phyloP scores from a whole-genome alignment of 1,140 invertebrate genomes.

The Calephelis virginiensis region DNA sequence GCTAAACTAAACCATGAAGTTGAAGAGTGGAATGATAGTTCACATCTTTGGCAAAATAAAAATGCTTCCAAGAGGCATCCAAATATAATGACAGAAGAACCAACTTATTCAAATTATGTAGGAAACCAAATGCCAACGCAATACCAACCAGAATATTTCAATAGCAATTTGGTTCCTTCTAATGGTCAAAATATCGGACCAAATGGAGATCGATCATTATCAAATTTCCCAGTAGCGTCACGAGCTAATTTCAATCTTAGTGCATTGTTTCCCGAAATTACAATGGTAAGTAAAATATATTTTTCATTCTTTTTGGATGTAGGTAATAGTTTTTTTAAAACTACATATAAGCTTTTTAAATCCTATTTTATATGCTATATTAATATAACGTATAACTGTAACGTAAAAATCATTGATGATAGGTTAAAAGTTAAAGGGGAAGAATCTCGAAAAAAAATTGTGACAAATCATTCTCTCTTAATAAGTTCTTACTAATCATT shows the following conservation, averaged over 20 bases:
- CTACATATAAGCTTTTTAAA: too few species aligned
- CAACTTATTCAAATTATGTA: conserved; percentile 61
- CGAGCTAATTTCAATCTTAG: conserved; percentile 70
- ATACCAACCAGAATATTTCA: conserved; percentile 66
- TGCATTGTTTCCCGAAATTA: conserved; percentile 73
- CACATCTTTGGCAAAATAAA: conserved; percentile 68
- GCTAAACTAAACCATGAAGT: conserved; percentile 54
- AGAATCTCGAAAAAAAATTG: too few species aligned
- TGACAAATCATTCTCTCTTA: too few species aligned
- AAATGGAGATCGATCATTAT: conserved; percentile 53
- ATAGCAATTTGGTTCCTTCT: conserved; percentile 61
- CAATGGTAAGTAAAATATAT: conserved; percentile 54
- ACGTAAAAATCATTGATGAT: too few species aligned
- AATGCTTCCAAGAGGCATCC: conserved; percentile 50
- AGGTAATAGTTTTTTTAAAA: too few species aligned
- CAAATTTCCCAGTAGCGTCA: conserved; percentile 59
- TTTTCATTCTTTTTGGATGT: not conserved
- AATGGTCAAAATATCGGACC: conserved; percentile 56
- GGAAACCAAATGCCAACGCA: conserved; percentile 64
- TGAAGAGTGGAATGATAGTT: conserved; percentile 64
- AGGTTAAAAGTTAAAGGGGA: too few species aligned
- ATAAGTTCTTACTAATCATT: too few species aligned
- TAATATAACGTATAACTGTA: too few species aligned
- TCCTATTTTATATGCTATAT: too few species aligned
- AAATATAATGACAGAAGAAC: conserved; percentile 63